Percentiles rank a stretch among this genome's conserved stretches.
phyloP scores from a whole-genome alignment of 1,140 invertebrate genomes.

The Paralvinella palmiformis region DNA sequence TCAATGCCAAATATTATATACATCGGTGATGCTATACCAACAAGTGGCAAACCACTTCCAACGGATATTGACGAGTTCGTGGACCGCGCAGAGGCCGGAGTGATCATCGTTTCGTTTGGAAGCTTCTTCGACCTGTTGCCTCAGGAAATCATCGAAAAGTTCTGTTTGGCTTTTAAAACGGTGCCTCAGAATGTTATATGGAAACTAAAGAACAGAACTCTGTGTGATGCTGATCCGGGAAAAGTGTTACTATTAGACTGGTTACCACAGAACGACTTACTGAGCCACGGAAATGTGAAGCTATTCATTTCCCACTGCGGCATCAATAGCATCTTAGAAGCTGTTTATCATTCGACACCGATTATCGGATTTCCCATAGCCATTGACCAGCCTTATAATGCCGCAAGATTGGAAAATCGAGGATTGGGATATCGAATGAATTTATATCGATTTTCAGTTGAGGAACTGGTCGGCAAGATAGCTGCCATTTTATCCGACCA shows the following conservation, averaged over 20 bases:
- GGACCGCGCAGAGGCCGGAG: too few relatives aligned
- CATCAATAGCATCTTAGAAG: background rate
- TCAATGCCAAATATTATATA: too few relatives aligned
- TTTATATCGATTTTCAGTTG: too few relatives aligned
- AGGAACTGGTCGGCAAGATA: too few relatives aligned
- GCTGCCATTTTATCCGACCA: too few relatives aligned
- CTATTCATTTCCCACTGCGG: background rate
- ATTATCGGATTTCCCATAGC: background rate
- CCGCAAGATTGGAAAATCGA: background rate
- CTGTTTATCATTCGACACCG: background rate
- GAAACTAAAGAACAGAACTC: background rate
- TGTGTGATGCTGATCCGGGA: background rate
- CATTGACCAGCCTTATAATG: background rate
- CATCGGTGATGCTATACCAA: too few relatives aligned
- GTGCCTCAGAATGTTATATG: background rate
- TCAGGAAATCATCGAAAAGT: background rate
- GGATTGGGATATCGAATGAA: too few relatives aligned
- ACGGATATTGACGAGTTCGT: too few relatives aligned
- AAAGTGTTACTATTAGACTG: too few relatives aligned
- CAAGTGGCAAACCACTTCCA: too few relatives aligned
- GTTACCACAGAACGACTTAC: background rate
- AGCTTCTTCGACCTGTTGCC: background rate
- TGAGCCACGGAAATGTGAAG: background rate
- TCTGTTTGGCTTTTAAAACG: background rate
- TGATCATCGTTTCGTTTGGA: background rate